These are phyloP conservation scores for Calypte anna DNA, from an alignment of 2,113 vertebrate genomes.

Conservation along the genomic window DNA sequence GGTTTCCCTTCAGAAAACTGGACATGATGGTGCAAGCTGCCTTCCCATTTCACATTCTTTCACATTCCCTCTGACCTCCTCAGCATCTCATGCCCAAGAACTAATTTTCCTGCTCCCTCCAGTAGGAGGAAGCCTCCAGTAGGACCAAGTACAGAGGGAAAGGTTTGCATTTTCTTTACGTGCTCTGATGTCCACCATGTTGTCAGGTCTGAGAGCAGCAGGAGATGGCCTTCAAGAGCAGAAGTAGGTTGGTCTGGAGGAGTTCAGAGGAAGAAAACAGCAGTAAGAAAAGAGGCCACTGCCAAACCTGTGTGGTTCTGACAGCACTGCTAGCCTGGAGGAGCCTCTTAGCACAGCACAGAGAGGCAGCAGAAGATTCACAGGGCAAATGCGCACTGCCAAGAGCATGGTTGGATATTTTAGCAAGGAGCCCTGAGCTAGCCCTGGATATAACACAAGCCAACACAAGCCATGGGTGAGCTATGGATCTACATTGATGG, in stretches of 20 bases:
- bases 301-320: not conserved
- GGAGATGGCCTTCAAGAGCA: accelerated
- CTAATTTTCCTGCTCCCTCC: not conserved
- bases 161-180: not conserved
- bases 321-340: not conserved
- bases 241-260: not conserved
- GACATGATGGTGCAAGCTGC: not conserved
- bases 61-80: not conserved
- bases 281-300: not conserved
- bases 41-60: not conserved
- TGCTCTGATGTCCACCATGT: too few species aligned
- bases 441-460: not conserved
- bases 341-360: not conserved
- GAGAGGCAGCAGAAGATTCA: not conserved
- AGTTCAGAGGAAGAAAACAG: not conserved
- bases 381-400: accelerated
- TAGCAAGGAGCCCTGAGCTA: not conserved
- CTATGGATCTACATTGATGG: not conserved
- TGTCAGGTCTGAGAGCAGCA: not conserved
- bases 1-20: not conserved
- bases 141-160: not conserved
- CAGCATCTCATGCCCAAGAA: not conserved
- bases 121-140: too few species aligned
- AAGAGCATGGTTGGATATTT: not conserved
- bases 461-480: not conserved